Evolutionary conservation across 2,797 vertebrate genomes (phyloP).

Genomic region (Distichodus sexfasciatus): DNA sequence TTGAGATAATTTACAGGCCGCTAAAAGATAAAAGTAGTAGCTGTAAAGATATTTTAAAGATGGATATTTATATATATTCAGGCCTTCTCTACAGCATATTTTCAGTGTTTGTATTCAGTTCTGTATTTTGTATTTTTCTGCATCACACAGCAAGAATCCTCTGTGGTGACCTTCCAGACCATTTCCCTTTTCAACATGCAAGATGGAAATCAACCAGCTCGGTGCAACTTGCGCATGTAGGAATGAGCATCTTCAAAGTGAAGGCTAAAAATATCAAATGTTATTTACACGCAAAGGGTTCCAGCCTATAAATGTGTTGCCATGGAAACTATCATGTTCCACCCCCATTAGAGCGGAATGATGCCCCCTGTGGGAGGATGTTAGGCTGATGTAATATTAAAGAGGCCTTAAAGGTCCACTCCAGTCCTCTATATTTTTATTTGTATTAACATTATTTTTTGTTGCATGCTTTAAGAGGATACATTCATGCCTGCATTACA

Average conservation of each 20-base stretch:
- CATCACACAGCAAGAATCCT: neutral
- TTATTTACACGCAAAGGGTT: slow-evolving; percentile 71
- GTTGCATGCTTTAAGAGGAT: neutral
- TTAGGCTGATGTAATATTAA: slow-evolving; percentile 13
- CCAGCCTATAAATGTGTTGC: slow-evolving; percentile 66
- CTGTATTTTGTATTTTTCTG: slow-evolving; percentile 20
- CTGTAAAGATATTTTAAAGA: too few relatives aligned
- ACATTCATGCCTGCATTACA: neutral
- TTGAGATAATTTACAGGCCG: too few relatives aligned
- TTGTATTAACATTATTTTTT: neutral
- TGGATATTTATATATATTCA: neutral
- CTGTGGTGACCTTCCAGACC: neutral
- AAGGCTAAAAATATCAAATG: slow-evolving; percentile 74
- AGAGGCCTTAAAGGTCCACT: neutral
- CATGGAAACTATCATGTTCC: slow-evolving; percentile 77
- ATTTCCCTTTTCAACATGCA: neutral
- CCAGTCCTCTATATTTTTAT: neutral
- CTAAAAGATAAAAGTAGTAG: too few relatives aligned
- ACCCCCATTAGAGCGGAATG: slow-evolving; percentile 57
- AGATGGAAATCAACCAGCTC: slow-evolving; percentile 4
- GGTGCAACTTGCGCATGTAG: slow-evolving; percentile 41
- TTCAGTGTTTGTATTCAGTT: neutral
- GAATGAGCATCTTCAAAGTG: slow-evolving; percentile 46
- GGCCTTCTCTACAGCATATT: neutral
- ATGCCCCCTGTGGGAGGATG: slow-evolving; percentile 25